phyloP scores from a whole-genome alignment of 1,140 invertebrate species.

The Achatina immaculata region DNA sequence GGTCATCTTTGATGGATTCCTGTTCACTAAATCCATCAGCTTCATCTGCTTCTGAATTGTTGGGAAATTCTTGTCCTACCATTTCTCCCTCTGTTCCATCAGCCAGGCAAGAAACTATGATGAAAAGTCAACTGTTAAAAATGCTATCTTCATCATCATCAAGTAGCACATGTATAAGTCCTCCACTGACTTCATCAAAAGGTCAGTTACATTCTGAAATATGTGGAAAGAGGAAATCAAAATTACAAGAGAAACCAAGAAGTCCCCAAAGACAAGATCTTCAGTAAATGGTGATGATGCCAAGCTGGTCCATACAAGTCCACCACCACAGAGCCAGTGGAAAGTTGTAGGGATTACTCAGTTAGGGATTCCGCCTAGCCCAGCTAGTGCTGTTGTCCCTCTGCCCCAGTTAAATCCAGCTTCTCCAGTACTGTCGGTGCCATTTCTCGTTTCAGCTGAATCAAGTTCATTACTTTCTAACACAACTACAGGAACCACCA shows the following conservation, averaged over 20 bases:
- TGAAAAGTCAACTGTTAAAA: constrained; percentile 4
- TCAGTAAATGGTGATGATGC: not conserved
- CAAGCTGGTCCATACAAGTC: not conserved
- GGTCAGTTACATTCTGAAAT: not conserved
- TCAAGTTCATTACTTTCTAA: not conserved
- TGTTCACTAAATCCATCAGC: not conserved
- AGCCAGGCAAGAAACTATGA: not conserved
- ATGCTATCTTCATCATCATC: not conserved
- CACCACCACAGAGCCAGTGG: constrained; percentile 2
- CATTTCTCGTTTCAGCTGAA: not conserved
- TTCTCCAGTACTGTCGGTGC: not conserved
- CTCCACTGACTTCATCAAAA: not conserved
- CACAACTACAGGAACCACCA: not conserved
- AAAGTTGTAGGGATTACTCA: constrained; percentile 27
- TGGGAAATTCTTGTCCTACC: not conserved
- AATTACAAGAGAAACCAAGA: not conserved
- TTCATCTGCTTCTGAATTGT: not conserved
- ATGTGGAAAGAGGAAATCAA: not conserved
- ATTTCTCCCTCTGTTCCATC: not conserved
- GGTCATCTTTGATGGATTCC: not conserved
- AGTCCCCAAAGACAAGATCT: not conserved
- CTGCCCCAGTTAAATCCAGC: not conserved
- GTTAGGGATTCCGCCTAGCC: not conserved
- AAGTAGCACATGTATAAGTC: not conserved
- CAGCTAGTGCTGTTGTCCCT: not conserved